Evolutionary conservation across 1,140 invertebrate species (phyloP).

Genomic region (Oryzaephilus surinamensis): DNA sequence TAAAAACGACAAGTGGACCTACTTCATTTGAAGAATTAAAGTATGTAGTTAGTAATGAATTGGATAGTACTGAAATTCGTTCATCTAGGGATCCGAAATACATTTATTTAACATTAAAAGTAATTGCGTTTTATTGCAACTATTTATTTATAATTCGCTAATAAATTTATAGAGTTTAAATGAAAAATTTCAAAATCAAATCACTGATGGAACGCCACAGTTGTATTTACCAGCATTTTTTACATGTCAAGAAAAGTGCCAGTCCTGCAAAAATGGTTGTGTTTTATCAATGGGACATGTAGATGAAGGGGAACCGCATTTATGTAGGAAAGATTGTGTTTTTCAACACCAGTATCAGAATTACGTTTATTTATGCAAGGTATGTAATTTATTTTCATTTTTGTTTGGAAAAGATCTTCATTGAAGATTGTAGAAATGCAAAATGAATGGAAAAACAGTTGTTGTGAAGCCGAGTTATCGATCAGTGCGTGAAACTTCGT

Average conservation of each 20-base stretch:
- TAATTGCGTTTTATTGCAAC: neutral
- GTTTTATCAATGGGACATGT: conserved; percentile 66
- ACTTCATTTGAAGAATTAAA: conserved; percentile 48
- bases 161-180: conserved; percentile 49
- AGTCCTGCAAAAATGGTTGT: conserved; percentile 63
- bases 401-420: conserved; percentile 7
- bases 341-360: conserved; percentile 77
- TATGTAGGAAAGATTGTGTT: conserved; percentile 41
- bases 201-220: conserved; percentile 48
- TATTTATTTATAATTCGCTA: neutral
- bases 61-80: conserved; percentile 57
- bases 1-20: conserved; percentile 43
- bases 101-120: conserved; percentile 6
- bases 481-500: conserved; percentile 55
- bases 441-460: conserved; percentile 49
- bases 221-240: conserved; percentile 75
- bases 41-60: conserved; percentile 42
- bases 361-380: conserved; percentile 60
- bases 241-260: conserved; percentile 60
- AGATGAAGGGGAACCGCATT: conserved; percentile 55
- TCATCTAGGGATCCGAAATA: conserved; percentile 42
- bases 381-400: conserved; percentile 17
- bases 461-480: conserved; percentile 48
- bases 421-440: conserved; percentile 35
- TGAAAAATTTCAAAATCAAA: conserved; percentile 64